Base-by-base conservation (phyloP, 2,888 invertebrate species). In the Drosophila neotestacea region DNA sequence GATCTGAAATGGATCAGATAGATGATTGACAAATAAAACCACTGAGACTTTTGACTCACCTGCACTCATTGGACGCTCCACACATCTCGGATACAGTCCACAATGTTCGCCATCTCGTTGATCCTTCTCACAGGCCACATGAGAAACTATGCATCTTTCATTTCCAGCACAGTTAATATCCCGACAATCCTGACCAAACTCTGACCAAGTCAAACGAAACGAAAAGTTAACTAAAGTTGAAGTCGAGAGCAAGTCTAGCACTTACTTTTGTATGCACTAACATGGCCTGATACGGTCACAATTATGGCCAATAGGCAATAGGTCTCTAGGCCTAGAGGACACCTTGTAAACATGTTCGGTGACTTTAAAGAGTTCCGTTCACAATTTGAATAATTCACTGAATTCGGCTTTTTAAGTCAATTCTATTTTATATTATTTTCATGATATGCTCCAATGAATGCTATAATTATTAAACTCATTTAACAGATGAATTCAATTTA, bases 1-100 rank as follows among this genome's bases (percentile, higher is more conserved):
- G 85, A 83, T 85, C 83, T 83, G 82, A 72, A 87, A 81, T 28
- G 63, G 77, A 76, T 70, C 73, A 70, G 78, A 70, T 51, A 64
- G 32, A 28, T 38, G 50, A 16, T 13, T 52, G 63, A 58, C 42
- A 51, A 39, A 50, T 41, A 32, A 30, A 48, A 4, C 34, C 16
- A 16, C 7, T 9, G 1, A 2, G 5, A 52, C 0, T 34, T 32
- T 27, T 4, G 22, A 73, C 82, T 10, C 47, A 83, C 82, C 82
- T 71, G 46, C 22, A 47, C 16, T 62, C 16, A 13, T 0, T 2
- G 42, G 3, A 16, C 54, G 63, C 22, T 70, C 63, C 41, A 61
- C 50, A 61, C 82, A 83, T 52, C 69, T 68, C 0, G 85, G 71
- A 55, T 81, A 79, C 0, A 41, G 48, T 16, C 85, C 85, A 28